Evolutionary conservation across 1,140 invertebrate species (phyloP).

Genomic region (Dreissena polymorpha): DNA sequence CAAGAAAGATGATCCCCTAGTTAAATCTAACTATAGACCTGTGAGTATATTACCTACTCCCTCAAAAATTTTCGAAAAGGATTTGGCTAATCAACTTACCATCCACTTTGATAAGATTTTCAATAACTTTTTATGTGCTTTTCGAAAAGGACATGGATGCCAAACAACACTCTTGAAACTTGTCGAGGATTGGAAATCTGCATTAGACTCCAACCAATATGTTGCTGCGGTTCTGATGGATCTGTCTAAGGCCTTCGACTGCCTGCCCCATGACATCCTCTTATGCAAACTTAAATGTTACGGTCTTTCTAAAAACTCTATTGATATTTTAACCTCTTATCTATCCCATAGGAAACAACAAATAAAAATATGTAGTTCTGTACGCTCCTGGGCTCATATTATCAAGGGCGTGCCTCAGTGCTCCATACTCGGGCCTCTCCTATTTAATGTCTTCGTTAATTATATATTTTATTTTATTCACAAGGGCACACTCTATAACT

Average conservation of each 20-base stretch:
- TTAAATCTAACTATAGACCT: constrained; percentile 23
- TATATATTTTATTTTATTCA: constrained; percentile 35
- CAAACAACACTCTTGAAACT: no score
- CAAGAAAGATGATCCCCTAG: constrained; percentile 28
- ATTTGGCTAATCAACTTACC: neutral
- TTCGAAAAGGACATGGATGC: no score
- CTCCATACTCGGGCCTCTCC: constrained; percentile 14
- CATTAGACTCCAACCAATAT: no score
- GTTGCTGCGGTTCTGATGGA: constrained; percentile 5
- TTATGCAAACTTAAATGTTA: constrained; percentile 2
- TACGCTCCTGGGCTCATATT: constrained; percentile 9
- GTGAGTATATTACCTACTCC: constrained; percentile 28
- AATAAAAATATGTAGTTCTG: neutral
- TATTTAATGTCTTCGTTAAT: constrained; percentile 46
- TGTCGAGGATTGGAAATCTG: no score
- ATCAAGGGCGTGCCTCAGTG: constrained; percentile 31
- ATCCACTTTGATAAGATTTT: constrained; percentile 33
- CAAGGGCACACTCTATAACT: constrained; percentile 29
- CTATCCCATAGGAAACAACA: constrained; percentile 32
- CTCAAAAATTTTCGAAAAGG: constrained; percentile 5
- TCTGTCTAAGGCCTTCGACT: constrained; percentile 23
- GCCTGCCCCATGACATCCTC: constrained; percentile 11
- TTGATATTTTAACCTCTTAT: constrained; percentile 8
- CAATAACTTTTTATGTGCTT: no score
- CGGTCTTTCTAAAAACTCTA: neutral